Evolutionary conservation across 2,888 invertebrate genomes (phyloP).

Genomic region (Parochlus steinenii): DNA sequence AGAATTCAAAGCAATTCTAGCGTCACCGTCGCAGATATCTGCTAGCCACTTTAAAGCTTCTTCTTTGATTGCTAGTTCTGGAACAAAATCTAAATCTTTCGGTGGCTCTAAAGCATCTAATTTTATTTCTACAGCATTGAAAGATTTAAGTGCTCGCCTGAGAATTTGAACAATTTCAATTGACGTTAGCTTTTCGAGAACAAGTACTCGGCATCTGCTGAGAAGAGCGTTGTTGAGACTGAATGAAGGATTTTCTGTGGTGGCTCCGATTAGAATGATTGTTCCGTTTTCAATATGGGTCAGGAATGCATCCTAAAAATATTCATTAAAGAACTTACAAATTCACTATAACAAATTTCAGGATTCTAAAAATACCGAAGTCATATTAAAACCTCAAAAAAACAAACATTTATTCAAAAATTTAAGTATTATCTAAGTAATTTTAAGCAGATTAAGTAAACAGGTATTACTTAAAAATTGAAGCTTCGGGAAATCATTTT

Average conservation of each 20-base stretch:
- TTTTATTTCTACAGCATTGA: conserved; percentile 22
- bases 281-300: conserved; percentile 67
- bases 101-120: conserved; percentile 14
- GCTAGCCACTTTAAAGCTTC: conserved; percentile 51
- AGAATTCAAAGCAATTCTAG: conserved; percentile 58
- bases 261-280: conserved; percentile 62
- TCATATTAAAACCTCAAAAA: too few relatives aligned
- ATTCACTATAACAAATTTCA: too few relatives aligned
- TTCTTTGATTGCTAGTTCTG: conserved; percentile 32
- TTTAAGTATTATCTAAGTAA: too few relatives aligned
- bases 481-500: too few relatives aligned
- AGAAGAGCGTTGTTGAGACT: conserved; percentile 62
- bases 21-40: conserved; percentile 67
- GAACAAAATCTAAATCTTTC: conserved; percentile 16
- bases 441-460: too few relatives aligned
- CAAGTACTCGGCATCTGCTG: conserved; percentile 60
- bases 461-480: too few relatives aligned
- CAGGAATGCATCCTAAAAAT: conserved; percentile 50
- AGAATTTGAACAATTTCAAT: conserved; percentile 44
- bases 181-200: conserved; percentile 48
- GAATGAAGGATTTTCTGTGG: conserved; percentile 80
- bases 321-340: not conserved
- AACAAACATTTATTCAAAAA: too few relatives aligned
- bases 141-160: conserved; percentile 34
- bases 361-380: too few relatives aligned